Evolutionary conservation across 2,113 vertebrate species (phyloP), one percentile per base, ranked within the genome.

Genomic region (Amphiprion percula): DNA sequence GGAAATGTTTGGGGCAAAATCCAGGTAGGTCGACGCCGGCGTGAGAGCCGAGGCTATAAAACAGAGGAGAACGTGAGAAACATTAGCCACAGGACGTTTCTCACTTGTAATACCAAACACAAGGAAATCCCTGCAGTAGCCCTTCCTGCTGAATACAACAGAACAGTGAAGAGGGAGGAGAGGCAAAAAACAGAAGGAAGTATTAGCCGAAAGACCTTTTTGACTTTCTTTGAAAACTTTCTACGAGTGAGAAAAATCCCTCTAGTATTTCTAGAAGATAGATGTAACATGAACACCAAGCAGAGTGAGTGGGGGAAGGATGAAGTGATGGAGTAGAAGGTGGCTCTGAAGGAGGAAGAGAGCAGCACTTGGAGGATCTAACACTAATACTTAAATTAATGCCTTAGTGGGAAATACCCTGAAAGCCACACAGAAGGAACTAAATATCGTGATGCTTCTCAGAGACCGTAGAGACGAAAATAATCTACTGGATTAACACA

Each of bases 221-320:
- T 26, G 56, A 6, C 37, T 76, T 64, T 41, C 26, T 79, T 39
- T 71, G n/a, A 75, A 84, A 64, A 64, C 19, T 53, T 60, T 54
- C 58, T 59, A 14, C 3, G 4, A 52, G 33, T 30, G 16, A 54
- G 61, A 64, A 78, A 49, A 37, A 61, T n/a, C 21, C 56, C 2
- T 39, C 37, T 9, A 1, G 60, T 17, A 23, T 46, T 52, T 76
- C 56, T 58, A 10, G 21, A 68, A 41, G 70, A 62, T 16, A 62
- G 52, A 14, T 12, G 28, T 26, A 49, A 30, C 30, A 30, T 30
- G 16, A 39, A 14, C 74, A 46, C 50, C 47, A 53, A 15, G 11
- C 6, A 33, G 37, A 30, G 59, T 2, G 10, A 21, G 26, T 0
- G 10, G 14, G 21, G 9, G 41, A 1, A 10, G 30, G 30, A 37